Conservation (phyloP, 2,113 vertebrate genomes). For the Nasalis larvatus region DNA sequence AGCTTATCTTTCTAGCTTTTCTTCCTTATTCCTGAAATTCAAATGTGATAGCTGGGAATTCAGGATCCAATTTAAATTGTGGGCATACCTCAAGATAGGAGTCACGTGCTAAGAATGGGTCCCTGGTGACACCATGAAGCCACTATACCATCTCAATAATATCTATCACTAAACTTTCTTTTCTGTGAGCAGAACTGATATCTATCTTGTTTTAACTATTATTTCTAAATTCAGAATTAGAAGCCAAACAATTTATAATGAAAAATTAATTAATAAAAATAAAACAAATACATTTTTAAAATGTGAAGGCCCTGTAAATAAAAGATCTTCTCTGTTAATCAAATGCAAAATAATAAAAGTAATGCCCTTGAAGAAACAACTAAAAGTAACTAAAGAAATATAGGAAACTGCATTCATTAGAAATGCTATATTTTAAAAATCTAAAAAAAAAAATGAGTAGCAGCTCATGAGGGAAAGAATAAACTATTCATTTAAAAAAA, state of each 20-base stretch:
- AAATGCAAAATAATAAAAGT: not conserved
- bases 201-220: not conserved
- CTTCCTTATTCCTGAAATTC: not conserved
- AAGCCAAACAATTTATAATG: not conserved
- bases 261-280: not conserved
- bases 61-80: not conserved
- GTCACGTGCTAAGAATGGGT: not conserved
- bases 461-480: not conserved
- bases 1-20: not conserved
- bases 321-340: not conserved
- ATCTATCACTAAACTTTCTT: not conserved
- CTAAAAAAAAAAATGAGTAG: not conserved
- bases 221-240: not conserved
- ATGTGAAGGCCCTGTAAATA: accelerated
- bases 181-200: not conserved
- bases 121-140: not conserved
- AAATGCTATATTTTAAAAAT: not conserved
- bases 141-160: not conserved
- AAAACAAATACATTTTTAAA: not conserved
- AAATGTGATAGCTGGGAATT: not conserved
- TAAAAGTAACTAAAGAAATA: not conserved
- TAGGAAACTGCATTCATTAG: not conserved
- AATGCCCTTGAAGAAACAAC: not conserved
- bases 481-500: not conserved
- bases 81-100: not conserved